Evolutionary conservation across 2,888 invertebrate genomes (phyloP), one percentile per base, ranked within the genome.

Genomic region (Protophormia terraenovae): DNA sequence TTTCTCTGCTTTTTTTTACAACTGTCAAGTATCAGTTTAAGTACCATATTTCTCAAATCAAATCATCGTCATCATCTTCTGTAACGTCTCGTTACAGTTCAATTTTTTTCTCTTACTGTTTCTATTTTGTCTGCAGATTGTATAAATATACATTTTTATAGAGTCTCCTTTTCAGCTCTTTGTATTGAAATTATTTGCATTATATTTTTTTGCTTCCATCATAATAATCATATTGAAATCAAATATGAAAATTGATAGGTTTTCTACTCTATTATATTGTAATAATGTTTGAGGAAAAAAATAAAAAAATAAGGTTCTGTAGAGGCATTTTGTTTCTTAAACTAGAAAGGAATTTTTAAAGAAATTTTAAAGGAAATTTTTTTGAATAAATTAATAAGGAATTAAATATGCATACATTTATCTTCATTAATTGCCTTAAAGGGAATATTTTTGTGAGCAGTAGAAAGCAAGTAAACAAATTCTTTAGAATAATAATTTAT

Each of bases 201-300:
- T 41, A 60, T 27, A 27, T 64, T 55, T 60, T 62, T 38, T 35
- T 55, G 62, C 38, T 53, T 29, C 24, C 69, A 53, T 45, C 60
- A 58, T 75, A 58, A 77, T 77, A 81, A 85, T 85, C 69, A 82
- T 78, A 85, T 78, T 77, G 69, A 78, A 85, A 73, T 81, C 73
- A 75, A 85, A 85, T 82, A 85, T 75, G 78, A 85, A 85, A 84
- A 85, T 78, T 85, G 73, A 85, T 85, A 85, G 78, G 64, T 82
- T 85, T 71, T 69, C 73, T 32, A 50, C 10, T 27, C 8, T 69
- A 41, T 41, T 50, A 64, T 38, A 32, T 12, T 53, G 24, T 55
- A 69, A 60, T 60, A 35, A 53, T 32, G 66, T 45, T 45, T 32
- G 3, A 24, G 14, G 24, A 29, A 24, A 32, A 14, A 16, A 75